Evolutionary conservation across 2,888 invertebrate species (phyloP).

Genomic region (Drosophila conformis): DNA sequence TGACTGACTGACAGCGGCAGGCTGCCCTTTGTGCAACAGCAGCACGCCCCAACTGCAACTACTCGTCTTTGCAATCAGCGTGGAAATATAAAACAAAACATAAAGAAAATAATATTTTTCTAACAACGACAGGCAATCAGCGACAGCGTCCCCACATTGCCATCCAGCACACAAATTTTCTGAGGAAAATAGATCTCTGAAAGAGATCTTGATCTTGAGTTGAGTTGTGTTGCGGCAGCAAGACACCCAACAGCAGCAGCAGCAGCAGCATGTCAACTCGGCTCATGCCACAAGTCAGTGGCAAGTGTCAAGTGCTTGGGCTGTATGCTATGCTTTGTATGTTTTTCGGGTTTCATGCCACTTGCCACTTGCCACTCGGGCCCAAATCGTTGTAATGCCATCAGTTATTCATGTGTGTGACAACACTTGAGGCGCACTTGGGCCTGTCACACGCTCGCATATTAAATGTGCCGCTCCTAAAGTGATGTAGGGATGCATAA

Average conservation of each 20-base stretch:
- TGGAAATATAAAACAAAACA: constrained; percentile 56
- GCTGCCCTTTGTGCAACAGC: constrained; percentile 52
- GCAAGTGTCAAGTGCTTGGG: constrained; percentile 74
- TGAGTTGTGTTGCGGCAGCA: constrained; percentile 19
- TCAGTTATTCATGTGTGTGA: constrained; percentile 65
- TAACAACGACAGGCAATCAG: constrained; percentile 79
- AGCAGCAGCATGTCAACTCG: constrained; percentile 60
- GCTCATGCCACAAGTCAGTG: constrained; percentile 76
- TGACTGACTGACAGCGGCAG: constrained; percentile 64
- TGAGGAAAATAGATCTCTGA: constrained; percentile 67
- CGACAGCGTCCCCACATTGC: constrained; percentile 35
- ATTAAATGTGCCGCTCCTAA: constrained; percentile 36
- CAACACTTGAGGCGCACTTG: constrained; percentile 72
- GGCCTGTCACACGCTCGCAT: constrained; percentile 38
- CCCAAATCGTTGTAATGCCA: constrained; percentile 66
- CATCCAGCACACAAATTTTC: constrained; percentile 50
- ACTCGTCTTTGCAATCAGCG: constrained; percentile 58
- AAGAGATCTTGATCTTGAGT: constrained; percentile 53
- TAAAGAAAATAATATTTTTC: constrained; percentile 78
- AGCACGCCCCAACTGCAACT: constrained; percentile 57
- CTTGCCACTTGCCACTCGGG: constrained; percentile 63
- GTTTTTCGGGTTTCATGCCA: constrained; percentile 58
- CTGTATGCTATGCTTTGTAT: constrained; percentile 25
- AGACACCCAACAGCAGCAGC: constrained; percentile 46
- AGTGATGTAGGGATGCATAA: constrained; percentile 16